These are phyloP conservation scores for Polylopha cassiicola DNA, from an alignment of 2,888 invertebrate genomes.

Conservation along the genomic window DNA sequence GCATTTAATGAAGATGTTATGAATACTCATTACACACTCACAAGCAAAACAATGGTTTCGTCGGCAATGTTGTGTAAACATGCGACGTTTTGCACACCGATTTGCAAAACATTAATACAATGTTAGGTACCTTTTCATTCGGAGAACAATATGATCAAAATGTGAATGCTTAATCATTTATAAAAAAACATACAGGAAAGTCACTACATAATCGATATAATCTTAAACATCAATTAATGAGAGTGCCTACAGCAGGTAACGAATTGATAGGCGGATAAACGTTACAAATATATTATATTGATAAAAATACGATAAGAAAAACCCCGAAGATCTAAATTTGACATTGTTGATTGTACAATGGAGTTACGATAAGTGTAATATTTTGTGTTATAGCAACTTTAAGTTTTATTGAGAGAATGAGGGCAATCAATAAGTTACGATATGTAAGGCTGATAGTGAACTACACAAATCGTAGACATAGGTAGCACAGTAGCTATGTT, in stretches of 20 bases:
- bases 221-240: too few species aligned
- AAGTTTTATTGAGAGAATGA: slow-evolving; percentile 30
- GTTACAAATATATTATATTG: too few species aligned
- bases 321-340: too few species aligned
- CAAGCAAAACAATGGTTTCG: slow-evolving; percentile 53
- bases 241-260: too few species aligned
- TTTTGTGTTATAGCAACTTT: too few species aligned
- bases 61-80: slow-evolving; percentile 62
- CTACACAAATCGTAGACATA: slow-evolving; percentile 25
- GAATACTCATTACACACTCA: slow-evolving; percentile 40
- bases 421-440: slow-evolving; percentile 44
- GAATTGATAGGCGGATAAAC: too few species aligned
- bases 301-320: too few species aligned
- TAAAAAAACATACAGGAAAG: too few species aligned
- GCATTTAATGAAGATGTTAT: slow-evolving; percentile 41
- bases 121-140: slow-evolving; percentile 29
- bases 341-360: too few species aligned
- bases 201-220: too few species aligned
- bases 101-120: slow-evolving; percentile 48
- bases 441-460: slow-evolving; percentile 24
- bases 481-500: slow-evolving; percentile 21
- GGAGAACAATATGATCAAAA: slow-evolving; percentile 24
- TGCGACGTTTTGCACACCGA: slow-evolving; percentile 27
- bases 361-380: too few species aligned
- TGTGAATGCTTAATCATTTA: slow-evolving; percentile 1